Conservation (phyloP, 2,888 invertebrate genomes). For the Caenorhabditis imperialis region DNA sequence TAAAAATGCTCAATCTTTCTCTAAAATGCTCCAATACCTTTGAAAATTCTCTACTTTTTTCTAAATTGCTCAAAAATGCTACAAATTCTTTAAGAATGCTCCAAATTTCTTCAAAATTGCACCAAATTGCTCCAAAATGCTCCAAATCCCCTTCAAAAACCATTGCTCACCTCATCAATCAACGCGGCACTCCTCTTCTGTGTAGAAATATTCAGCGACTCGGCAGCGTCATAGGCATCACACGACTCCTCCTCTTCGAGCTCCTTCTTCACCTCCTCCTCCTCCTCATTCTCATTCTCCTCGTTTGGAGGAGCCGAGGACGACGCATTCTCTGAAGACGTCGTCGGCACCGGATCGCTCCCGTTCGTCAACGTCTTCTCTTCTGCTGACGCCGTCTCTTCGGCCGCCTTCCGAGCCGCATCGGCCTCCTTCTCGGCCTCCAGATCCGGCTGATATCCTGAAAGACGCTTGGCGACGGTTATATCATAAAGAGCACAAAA, state of each 20-base stretch:
- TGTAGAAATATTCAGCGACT: constrained; percentile 10
- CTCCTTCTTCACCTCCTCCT: constrained; percentile 29
- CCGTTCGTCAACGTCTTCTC: neutral
- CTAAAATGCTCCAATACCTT: too few species aligned
- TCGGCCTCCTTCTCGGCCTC: constrained; percentile 10
- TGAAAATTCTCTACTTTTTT: too few species aligned
- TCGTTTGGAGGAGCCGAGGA: neutral
- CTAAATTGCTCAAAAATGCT: neutral
- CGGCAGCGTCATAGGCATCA: constrained; percentile 28
- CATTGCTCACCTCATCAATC: constrained; percentile 41
- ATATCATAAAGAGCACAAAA: too few species aligned
- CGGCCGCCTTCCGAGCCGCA: neutral
- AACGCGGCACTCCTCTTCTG: constrained; percentile 33
- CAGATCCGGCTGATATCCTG: constrained; percentile 29
- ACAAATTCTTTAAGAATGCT: neutral
- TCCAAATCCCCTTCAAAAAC: too few species aligned
- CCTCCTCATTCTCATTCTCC: constrained; percentile 17
- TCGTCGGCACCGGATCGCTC: too few species aligned
- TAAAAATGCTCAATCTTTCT: too few species aligned
- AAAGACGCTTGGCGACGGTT: constrained; percentile 13
- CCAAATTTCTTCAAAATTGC: constrained; percentile 1
- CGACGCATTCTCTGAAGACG: neutral
- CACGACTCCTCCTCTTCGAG: constrained; percentile 33
- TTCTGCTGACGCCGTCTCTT: neutral
- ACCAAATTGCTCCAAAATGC: too few species aligned